Percentiles rank a stretch among this genome's conserved stretches.
Conservation (phyloP, 2,113 vertebrate species). For the Collichthys lucidus region DNA sequence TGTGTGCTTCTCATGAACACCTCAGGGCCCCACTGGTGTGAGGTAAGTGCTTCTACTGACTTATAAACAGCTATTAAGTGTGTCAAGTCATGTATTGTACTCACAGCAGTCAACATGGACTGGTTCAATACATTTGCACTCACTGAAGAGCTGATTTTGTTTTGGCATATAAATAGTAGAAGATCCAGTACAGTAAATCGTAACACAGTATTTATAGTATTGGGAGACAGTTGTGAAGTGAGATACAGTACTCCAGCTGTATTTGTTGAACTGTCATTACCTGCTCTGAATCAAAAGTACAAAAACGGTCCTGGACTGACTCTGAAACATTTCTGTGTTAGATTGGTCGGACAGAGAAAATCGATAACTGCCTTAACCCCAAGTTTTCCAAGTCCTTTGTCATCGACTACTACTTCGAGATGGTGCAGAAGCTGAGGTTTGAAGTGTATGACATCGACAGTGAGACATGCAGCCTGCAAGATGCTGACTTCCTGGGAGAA, state of each 20-base stretch:
- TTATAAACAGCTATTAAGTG: neutral
- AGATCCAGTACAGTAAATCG: neutral
- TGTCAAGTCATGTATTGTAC: neutral
- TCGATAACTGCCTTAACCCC: constrained; percentile 92
- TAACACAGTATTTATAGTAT: neutral
- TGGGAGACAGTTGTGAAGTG: neutral
- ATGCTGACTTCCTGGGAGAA: constrained; percentile 96
- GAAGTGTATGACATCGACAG: constrained; percentile 95
- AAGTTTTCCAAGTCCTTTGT: constrained; percentile 91
- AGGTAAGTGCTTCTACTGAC: constrained; percentile 52
- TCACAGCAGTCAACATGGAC: neutral
- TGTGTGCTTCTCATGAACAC: constrained; percentile 86
- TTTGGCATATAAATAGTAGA: neutral
- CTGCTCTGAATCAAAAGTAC: neutral
- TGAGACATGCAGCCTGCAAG: constrained; percentile 86
- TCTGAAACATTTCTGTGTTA: constrained; percentile 26
- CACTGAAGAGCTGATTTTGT: no score
- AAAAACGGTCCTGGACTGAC: neutral
- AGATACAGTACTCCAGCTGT: neutral
- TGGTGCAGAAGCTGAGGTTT: constrained; percentile 96
- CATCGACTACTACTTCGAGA: constrained; percentile 97
- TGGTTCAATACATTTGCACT: no score
- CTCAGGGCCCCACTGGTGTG: constrained; percentile 70
- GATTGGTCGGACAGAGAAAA: constrained; percentile 90
- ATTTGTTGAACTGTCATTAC: neutral